These are phyloP conservation scores for Okamejei kenojei DNA, from an alignment of 2,797 vertebrate genomes.

Conservation along the genomic window DNA sequence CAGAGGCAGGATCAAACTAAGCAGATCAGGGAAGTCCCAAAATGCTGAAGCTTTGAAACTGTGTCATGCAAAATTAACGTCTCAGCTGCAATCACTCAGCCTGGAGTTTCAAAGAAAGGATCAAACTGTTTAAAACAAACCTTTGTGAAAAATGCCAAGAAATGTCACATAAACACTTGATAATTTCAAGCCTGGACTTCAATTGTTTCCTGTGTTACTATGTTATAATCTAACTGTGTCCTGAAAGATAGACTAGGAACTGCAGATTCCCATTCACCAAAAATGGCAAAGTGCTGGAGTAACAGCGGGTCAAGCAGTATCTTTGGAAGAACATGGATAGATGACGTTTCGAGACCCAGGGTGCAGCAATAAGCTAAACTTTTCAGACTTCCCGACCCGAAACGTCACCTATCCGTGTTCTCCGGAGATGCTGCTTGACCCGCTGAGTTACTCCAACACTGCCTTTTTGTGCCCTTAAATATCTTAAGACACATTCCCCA, in stretches of 20 bases:
- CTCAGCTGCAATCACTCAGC: neutral
- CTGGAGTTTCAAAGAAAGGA: neutral
- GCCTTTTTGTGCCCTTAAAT: too few species aligned
- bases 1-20: conserved; percentile 16
- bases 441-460: too few species aligned
- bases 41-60: conserved; percentile 12
- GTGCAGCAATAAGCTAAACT: too few species aligned
- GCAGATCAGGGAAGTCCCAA: conserved; percentile 14
- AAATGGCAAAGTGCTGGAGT: too few species aligned
- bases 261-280: too few species aligned
- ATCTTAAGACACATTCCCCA: neutral
- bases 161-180: neutral
- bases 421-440: too few species aligned
- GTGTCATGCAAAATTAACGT: neutral
- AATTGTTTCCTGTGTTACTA: neutral
- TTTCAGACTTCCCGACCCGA: too few species aligned
- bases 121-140: neutral
- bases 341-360: too few species aligned
- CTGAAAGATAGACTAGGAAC: neutral
- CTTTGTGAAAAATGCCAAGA: neutral
- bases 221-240: neutral
- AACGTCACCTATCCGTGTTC: too few species aligned
- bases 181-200: neutral
- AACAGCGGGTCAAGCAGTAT: too few species aligned
- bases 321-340: too few species aligned